A percentile compares a stretch with the other conserved stretches of the same genome.
These are phyloP conservation scores for Marcusenius ussheri DNA, from an alignment of 2,113 vertebrate species.

Conservation along the genomic window DNA sequence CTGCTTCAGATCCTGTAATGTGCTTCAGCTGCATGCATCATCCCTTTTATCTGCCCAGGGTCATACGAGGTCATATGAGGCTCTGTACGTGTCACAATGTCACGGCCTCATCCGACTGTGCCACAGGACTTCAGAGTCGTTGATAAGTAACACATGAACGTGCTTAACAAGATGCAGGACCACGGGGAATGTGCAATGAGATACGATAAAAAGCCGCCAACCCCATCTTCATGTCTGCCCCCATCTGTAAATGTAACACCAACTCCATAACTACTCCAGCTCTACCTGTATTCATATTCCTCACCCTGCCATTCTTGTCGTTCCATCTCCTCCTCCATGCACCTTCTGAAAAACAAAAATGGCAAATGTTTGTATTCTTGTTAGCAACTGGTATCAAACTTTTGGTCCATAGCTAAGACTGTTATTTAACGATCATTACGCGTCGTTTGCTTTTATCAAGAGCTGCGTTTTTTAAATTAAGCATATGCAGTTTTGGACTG, in stretches of 20 bases:
- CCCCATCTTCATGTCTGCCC: background rate
- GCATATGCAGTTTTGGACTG: background rate
- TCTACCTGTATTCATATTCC: background rate
- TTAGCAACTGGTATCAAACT: background rate
- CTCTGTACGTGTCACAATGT: conserved; percentile 28
- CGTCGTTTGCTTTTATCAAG: background rate
- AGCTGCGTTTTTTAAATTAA: background rate
- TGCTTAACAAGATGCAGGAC: conserved; percentile 31
- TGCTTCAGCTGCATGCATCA: conserved; percentile 34
- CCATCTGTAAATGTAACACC: background rate
- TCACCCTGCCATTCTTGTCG: background rate
- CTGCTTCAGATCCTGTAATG: conserved; percentile 38
- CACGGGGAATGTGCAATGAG: background rate
- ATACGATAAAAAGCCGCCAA: background rate
- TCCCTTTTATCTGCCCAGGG: conserved; percentile 33
- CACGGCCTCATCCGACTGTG: conserved; percentile 13
- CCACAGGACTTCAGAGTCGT: conserved; percentile 8
- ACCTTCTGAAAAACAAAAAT: background rate
- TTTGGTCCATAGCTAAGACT: background rate
- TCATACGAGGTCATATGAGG: conserved; percentile 26
- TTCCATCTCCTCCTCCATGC: background rate
- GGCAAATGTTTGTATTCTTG: background rate
- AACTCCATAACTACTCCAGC: background rate
- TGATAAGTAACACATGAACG: conserved; percentile 33
- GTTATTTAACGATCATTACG: background rate